Base-by-base conservation (phyloP, 2,797 vertebrate species). In the Leucoraja ocellata region DNA sequence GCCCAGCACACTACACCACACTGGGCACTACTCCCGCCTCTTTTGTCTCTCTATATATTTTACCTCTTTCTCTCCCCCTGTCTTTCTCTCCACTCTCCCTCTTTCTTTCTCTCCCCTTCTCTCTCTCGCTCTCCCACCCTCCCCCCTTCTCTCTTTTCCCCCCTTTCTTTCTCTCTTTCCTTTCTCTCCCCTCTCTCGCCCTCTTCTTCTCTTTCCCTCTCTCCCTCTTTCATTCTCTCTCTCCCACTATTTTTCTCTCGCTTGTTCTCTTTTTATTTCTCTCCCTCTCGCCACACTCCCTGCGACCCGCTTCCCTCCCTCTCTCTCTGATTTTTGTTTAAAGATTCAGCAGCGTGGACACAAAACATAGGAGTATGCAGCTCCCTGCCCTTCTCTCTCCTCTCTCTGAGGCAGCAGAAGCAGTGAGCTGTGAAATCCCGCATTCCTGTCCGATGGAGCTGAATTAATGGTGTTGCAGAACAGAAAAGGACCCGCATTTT, bases 371-470 rank as follows among this genome's bases (percentile, higher is more conserved):
- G 46, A 94, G 83, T 18, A 32, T 65, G 88, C 94, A 95, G 94
- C 94, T 94, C 94, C 95, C 95, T 95, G 14, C 4, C 78, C 13
- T 11, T 58, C 13, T 8, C 68, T 73, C 68, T 11, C 46, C 46
- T 46, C 65, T 58, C 77, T 65, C 54, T 39, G 65, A 84, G 39
- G 80, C 39, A 84, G 68, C 65, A 65, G 96, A 95, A 97, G 96
- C 96, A 97, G 96, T 96, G 95, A 97, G 96, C 97, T 97, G 97
- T 98, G 97, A 98, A 98, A 98, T 98, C 97, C 96, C 95, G 96
- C 97, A 98, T 98, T 98, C 98, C 97, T 98, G 96, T 96, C 96
- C 97, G 97, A 97, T 97, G 97, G 97, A 98, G 97, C 98, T 96
- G 97, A 98, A 98, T 97, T 98, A 97, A 98, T 97, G 95, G 96